Conservation (phyloP, 2,113 vertebrate genomes). For the Alosa alosa region DNA sequence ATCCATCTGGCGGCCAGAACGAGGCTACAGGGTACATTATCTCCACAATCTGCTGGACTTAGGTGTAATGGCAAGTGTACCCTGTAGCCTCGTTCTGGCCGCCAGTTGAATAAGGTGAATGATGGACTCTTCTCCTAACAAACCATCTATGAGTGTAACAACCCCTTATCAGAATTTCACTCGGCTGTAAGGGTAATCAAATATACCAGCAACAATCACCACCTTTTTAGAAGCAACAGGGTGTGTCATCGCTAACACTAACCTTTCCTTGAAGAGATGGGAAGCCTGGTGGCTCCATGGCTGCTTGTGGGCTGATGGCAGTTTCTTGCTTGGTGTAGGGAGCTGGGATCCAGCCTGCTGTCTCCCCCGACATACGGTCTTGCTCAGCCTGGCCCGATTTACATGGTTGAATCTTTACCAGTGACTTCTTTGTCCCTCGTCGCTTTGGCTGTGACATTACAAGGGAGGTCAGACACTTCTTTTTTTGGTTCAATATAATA, state of each 20-base stretch:
- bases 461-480: background rate
- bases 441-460: background rate
- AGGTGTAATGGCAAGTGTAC: no score
- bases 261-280: slow-evolving; percentile 17
- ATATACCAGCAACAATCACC: background rate
- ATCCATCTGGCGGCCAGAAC: no score
- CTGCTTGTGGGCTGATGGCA: slow-evolving; percentile 28
- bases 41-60: no score
- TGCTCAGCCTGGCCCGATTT: background rate
- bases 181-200: no score
- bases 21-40: no score
- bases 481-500: background rate
- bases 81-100: no score
- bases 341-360: background rate
- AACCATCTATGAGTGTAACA: background rate
- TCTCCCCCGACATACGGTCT: background rate
- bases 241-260: slow-evolving; percentile 25
- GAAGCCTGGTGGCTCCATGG: slow-evolving; percentile 34
- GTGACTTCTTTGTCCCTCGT: background rate
- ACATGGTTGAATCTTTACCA: background rate
- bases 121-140: background rate
- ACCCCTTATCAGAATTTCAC: background rate
- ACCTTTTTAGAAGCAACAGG: background rate
- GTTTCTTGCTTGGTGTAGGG: background rate
- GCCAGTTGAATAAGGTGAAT: no score